Evolutionary conservation across 2,113 vertebrate genomes (phyloP).

Genomic region (Acanthisitta chloris): DNA sequence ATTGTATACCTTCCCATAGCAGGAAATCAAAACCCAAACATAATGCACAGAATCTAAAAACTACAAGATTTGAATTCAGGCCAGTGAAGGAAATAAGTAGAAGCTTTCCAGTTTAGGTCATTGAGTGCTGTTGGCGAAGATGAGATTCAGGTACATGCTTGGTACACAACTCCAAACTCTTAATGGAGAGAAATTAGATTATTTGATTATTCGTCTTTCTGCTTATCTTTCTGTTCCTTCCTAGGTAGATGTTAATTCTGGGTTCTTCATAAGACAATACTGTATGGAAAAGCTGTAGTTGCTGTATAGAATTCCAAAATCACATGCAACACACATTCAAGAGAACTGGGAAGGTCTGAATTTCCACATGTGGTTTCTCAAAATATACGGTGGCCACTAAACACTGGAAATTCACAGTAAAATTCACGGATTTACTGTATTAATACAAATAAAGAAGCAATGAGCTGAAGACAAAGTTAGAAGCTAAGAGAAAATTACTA

Average conservation of each 20-base stretch:
- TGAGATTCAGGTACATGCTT: neutral
- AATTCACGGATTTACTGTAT: neutral
- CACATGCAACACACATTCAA: neutral
- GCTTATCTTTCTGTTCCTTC: neutral
- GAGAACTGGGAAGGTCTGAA: neutral
- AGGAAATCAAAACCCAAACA: neutral
- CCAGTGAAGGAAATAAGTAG: neutral
- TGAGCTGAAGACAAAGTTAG: neutral
- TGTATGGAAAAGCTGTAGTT: neutral
- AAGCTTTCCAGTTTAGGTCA: neutral
- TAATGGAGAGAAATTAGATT: neutral
- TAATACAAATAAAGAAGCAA: neutral
- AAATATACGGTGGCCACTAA: neutral
- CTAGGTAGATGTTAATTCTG: neutral
- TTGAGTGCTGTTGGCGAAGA: neutral
- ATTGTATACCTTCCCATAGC: neutral
- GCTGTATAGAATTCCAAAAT: neutral
- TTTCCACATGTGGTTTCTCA: neutral
- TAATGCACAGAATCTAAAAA: neutral
- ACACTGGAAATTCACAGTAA: neutral
- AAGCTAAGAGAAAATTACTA: neutral
- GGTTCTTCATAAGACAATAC: neutral
- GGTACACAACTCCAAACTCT: neutral
- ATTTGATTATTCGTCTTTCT: neutral
- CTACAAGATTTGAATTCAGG: neutral